A percentile compares a stretch with the other conserved stretches of the same genome.
phyloP scores from a whole-genome alignment of 2,113 vertebrate genomes.

The Mandrillus leucophaeus region DNA sequence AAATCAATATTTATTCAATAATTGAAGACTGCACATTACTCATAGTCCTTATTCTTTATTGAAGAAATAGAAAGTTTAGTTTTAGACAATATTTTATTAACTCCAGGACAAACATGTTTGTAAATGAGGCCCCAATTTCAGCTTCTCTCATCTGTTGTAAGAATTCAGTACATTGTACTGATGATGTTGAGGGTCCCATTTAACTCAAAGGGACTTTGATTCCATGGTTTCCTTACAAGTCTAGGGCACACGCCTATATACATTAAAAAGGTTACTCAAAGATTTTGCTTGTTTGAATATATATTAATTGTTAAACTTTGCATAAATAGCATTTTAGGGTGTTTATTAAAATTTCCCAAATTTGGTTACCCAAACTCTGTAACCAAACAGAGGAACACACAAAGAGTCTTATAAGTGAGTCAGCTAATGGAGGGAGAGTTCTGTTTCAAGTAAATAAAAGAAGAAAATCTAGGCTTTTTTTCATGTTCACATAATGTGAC shows the following conservation, averaged over 20 bases:
- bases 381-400: slow-evolving; percentile 39
- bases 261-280: not conserved
- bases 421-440: slow-evolving; percentile 46
- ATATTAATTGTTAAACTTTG: slow-evolving; percentile 24
- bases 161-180: not conserved
- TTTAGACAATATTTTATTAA: slow-evolving; percentile 5
- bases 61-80: not conserved
- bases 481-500: slow-evolving; percentile 14
- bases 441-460: slow-evolving; percentile 25
- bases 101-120: not conserved
- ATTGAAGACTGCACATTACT: not conserved
- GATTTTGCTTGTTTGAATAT: slow-evolving; percentile 37
- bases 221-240: not conserved
- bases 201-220: not conserved
- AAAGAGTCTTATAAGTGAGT: slow-evolving; percentile 28
- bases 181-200: not conserved
- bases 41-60: not conserved
- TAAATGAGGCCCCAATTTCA: not conserved
- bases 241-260: not conserved
- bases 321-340: slow-evolving; percentile 37
- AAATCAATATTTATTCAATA: not conserved
- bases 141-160: not conserved
- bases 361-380: slow-evolving; percentile 22
- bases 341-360: slow-evolving; percentile 5
- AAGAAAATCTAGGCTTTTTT: slow-evolving; percentile 36